These are phyloP conservation scores for Alligator mississippiensis DNA, from an alignment of 2,113 vertebrate species.

Conservation along the genomic window DNA sequence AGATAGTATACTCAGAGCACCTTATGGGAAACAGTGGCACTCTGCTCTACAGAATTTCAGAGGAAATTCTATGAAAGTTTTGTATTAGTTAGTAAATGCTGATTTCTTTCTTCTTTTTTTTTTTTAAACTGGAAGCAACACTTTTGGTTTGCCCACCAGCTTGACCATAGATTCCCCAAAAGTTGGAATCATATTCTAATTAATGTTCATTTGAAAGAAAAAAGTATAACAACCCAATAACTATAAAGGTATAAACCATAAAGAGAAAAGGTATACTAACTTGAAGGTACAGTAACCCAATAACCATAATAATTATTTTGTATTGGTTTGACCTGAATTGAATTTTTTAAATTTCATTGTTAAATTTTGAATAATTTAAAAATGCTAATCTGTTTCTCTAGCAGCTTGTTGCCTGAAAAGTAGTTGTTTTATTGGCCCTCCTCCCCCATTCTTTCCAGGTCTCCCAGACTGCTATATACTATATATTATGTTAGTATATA, in stretches of 20 bases:
- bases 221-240: too few species aligned
- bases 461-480: not conserved
- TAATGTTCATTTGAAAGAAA: too few species aligned
- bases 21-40: not conserved
- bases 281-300: too few species aligned
- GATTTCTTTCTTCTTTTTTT: accelerated
- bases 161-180: not conserved
- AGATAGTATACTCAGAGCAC: not conserved
- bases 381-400: not conserved
- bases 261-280: not conserved
- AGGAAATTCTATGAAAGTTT: not conserved
- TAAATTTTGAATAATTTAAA: not conserved
- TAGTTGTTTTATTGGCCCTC: not conserved
- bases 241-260: too few species aligned
- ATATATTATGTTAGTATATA: too few species aligned
- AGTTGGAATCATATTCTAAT: not conserved
- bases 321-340: not conserved
- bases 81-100: not conserved
- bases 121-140: not conserved
- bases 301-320: too few species aligned
- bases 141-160: not conserved
- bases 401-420: not conserved
- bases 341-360: not conserved
- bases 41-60: not conserved
- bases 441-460: not conserved